These are phyloP conservation scores for Dicaeum eximium DNA, from an alignment of 2,113 vertebrate genomes.

Conservation along the genomic window DNA sequence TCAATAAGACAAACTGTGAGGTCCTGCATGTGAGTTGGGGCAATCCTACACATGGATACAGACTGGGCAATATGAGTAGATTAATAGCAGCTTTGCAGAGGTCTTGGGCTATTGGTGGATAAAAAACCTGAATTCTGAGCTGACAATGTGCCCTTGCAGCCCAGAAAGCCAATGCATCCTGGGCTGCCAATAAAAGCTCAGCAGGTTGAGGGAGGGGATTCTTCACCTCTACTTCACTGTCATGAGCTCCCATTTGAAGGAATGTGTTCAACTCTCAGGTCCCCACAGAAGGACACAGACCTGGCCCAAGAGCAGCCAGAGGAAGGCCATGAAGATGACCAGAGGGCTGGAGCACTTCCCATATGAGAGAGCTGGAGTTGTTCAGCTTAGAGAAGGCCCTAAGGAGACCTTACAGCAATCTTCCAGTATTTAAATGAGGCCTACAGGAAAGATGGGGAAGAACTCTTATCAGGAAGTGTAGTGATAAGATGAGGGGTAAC, in stretches of 20 bases:
- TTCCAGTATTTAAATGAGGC: background rate
- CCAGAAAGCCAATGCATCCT: background rate
- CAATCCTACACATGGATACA: background rate
- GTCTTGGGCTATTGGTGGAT: fast-evolving
- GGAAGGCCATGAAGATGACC: background rate
- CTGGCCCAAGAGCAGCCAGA: background rate
- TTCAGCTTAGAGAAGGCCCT: background rate
- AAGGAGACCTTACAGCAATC: background rate
- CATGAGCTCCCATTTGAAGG: background rate
- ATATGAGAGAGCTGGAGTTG: background rate
- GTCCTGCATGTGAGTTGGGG: background rate
- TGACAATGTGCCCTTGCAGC: background rate
- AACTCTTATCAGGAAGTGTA: background rate
- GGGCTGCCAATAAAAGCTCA: background rate
- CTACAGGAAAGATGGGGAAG: background rate
- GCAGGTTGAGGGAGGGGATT: background rate
- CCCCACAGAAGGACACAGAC: background rate
- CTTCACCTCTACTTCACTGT: background rate
- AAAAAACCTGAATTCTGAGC: background rate
- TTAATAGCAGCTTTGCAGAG: background rate
- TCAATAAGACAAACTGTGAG: background rate
- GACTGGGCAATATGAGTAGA: background rate
- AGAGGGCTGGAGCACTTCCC: background rate
- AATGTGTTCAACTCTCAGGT: background rate
- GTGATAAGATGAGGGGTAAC: background rate